These are phyloP conservation scores for Zingel zingel DNA, from an alignment of 2,113 vertebrate genomes.

Conservation along the genomic window DNA sequence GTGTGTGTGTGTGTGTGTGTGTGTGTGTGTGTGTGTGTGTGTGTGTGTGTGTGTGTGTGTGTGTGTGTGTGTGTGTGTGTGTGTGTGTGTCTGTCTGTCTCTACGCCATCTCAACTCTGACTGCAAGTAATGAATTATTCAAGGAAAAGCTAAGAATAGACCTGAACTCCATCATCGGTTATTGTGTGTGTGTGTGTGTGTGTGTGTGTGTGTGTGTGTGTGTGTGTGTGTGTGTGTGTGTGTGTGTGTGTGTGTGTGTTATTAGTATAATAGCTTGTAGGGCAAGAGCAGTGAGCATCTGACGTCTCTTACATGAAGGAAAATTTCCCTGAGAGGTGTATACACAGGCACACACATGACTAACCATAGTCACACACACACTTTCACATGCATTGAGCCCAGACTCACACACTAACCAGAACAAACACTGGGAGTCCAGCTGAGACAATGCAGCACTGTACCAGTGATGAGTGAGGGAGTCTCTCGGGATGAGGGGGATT, in stretches of 20 bases:
- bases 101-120: slow-evolving; percentile 30
- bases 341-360: slow-evolving; percentile 8
- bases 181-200: slow-evolving; percentile 6
- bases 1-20: slow-evolving; percentile 30
- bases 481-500: slow-evolving; percentile 53
- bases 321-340: background rate
- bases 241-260: slow-evolving; percentile 14
- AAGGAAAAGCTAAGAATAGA: slow-evolving; percentile 80
- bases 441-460: slow-evolving; percentile 67
- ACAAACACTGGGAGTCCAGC: slow-evolving; percentile 28
- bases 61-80: slow-evolving; percentile 32
- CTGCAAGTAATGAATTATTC: slow-evolving; percentile 82
- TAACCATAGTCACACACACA: slow-evolving; percentile 18
- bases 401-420: slow-evolving; percentile 19
- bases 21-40: slow-evolving; percentile 38
- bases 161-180: slow-evolving; percentile 44
- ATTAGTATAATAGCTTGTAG: slow-evolving; percentile 24
- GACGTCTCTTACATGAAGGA: slow-evolving; percentile 34
- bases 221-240: slow-evolving; percentile 2
- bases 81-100: slow-evolving; percentile 27
- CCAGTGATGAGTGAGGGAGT: slow-evolving; percentile 40
- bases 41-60: slow-evolving; percentile 27
- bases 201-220: slow-evolving; percentile 3
- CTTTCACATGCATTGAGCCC: background rate
- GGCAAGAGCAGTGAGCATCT: slow-evolving; percentile 22